phyloP scores from a whole-genome alignment of 2,888 invertebrate genomes.

The Morinoia aosen region DNA sequence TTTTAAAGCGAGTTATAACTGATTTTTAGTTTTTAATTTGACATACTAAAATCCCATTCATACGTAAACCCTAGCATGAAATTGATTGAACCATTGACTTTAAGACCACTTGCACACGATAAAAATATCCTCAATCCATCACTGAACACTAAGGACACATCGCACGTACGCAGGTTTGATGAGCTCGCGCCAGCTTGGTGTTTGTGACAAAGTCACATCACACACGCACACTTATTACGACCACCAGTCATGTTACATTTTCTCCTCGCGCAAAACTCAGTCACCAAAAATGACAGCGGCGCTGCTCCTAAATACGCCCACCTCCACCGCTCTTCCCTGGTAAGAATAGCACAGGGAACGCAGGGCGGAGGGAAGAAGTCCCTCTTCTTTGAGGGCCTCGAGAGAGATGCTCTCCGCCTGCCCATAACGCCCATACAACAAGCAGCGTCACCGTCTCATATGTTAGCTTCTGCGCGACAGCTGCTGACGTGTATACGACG shows the following conservation, averaged over 20 bases:
- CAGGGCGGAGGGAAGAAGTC: not conserved
- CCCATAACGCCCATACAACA: not conserved
- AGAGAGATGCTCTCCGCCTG: not conserved
- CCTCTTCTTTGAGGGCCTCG: not conserved
- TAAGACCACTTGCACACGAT: not conserved
- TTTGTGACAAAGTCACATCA: not conserved
- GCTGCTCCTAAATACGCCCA: not conserved
- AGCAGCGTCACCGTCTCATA: not conserved
- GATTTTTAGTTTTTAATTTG: too few relatives aligned
- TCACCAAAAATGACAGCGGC: not conserved
- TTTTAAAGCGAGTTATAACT: too few relatives aligned
- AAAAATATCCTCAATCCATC: not conserved
- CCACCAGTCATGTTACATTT: not conserved
- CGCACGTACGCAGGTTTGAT: not conserved
- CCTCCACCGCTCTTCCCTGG: not conserved
- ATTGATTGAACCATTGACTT: not conserved
- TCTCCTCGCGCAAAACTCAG: not conserved
- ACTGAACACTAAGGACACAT: not conserved
- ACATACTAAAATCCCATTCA: too few relatives aligned
- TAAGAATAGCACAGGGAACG: not conserved
- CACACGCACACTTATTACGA: not conserved
- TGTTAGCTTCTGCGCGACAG: not conserved
- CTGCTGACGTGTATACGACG: slow-evolving; percentile 8
- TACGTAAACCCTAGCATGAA: not conserved
- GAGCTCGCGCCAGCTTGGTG: not conserved